Evolutionary conservation across 2,113 vertebrate genomes (phyloP), one percentile per base, ranked within the genome.

Genomic region (Aspiorhynchus laticeps): DNA sequence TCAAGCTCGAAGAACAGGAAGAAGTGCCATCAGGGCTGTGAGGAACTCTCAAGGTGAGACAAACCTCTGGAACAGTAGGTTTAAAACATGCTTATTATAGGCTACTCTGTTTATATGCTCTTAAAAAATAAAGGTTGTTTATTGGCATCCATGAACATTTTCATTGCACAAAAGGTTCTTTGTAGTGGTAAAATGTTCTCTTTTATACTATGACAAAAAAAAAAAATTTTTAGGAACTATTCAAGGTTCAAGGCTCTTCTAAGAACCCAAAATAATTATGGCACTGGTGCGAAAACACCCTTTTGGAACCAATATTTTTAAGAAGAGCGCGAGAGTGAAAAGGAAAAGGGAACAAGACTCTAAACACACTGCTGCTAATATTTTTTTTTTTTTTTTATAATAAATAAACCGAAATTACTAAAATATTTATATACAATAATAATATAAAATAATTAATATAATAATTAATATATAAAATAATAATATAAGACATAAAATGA

Each of bases 31-130:
- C 12, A 36, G 59, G 38, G 79, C 56, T 28, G n/a, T 4, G n/a
- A 75, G 24, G 41, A 75, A 43, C 59, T 65, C 56, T 81, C 59
- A 65, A 65, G 38, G 79, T 65, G 79, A 65, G 14, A 65, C n/a
- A 17, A 56, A 80, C 10, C 19, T 56, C 17, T 31, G 28, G 2
- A 38, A 19, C 9, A 24, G 69, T 21, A 38, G 4, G 8, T 33
- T 78, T 53, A 53, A 53, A 59, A 78, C 11, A 53, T 28, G 31
- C 51, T 56, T 80, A 24, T 7, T 7, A 12, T 48, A 38, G 36
- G 36, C 36, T 38, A 17, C 31, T 79, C 11, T n/a, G 28, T 21
- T 21, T 4, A 36, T 36, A 3, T 21, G 8, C 53, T 59, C 53
- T 56, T 56, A 24, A 59, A 71, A 71, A 69, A 21, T 19, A 31